Evolutionary conservation across 2,113 vertebrate genomes (phyloP).

Genomic region (Oceanodroma tethys): DNA sequence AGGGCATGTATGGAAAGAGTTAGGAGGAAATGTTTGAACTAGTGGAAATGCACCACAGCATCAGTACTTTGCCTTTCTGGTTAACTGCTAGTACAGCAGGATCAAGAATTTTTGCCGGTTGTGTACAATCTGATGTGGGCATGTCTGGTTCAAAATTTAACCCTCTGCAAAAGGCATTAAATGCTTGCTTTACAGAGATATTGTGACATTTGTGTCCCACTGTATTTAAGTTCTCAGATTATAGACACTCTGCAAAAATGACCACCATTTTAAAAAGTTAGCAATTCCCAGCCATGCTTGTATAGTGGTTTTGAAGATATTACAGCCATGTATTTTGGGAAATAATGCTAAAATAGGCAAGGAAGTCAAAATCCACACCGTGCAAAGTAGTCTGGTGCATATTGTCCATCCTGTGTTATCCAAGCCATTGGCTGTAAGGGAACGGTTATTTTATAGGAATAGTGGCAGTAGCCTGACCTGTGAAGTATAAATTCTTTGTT

Average conservation of each 20-base stretch:
- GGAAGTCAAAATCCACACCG: not conserved
- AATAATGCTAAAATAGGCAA: not conserved
- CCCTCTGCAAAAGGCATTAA: not conserved
- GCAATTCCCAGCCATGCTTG: not conserved
- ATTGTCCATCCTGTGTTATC: not conserved
- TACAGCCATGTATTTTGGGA: not conserved
- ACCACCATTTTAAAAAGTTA: not conserved
- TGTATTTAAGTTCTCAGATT: not conserved
- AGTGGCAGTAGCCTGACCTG: not conserved
- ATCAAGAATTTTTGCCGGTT: not conserved
- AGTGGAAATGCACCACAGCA: not conserved
- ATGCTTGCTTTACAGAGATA: not conserved
- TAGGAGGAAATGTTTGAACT: not conserved
- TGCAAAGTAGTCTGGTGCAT: not conserved
- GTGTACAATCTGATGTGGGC: not conserved
- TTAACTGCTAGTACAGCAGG: not conserved
- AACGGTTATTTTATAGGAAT: not conserved
- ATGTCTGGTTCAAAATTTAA: not conserved
- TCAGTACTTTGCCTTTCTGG: not conserved
- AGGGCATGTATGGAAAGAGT: not conserved
- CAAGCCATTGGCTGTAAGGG: not conserved
- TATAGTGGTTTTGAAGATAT: not conserved
- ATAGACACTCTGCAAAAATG: not conserved
- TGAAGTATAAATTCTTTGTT: not conserved
- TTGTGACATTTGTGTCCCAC: not conserved